A percentile compares a stretch with the other conserved stretches of the same genome.
These are phyloP conservation scores for Epicauta chinensis DNA, from an alignment of 1,140 invertebrate genomes.

Conservation along the genomic window DNA sequence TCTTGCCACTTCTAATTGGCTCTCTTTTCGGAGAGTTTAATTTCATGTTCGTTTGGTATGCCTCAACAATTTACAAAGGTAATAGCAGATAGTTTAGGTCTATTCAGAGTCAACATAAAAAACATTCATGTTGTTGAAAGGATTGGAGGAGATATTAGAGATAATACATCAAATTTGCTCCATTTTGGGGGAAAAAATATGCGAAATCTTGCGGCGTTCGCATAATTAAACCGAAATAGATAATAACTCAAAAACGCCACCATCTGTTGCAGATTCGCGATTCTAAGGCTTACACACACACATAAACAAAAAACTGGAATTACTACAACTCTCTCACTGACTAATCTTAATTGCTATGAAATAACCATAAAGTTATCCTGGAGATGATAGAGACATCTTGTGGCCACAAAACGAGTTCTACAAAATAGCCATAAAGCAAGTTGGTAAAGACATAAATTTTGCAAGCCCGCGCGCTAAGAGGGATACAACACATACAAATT, in stretches of 20 bases:
- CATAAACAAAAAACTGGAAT: constrained; percentile 39
- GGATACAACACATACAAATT: constrained; percentile 39
- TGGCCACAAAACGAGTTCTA: constrained; percentile 36
- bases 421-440: constrained; percentile 39
- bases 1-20: constrained; percentile 41
- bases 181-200: too few species aligned
- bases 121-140: constrained; percentile 5
- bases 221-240: constrained; percentile 1
- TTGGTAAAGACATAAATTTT: constrained; percentile 37
- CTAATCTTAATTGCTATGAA: constrained; percentile 40
- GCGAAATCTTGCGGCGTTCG: too few species aligned
- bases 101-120: constrained; percentile 7
- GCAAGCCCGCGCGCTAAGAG: constrained; percentile 27
- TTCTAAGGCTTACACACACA: constrained; percentile 25
- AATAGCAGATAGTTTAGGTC: constrained; percentile 16
- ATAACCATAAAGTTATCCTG: constrained; percentile 40
- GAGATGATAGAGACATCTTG: constrained; percentile 42
- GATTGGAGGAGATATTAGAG: too few species aligned
- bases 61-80: constrained; percentile 31
- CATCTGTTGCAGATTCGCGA: constrained; percentile 34
- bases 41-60: constrained; percentile 36
- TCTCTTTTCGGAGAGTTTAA: constrained; percentile 38
- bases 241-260: constrained; percentile 37
- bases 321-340: too few species aligned
- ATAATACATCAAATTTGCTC: too few species aligned